A percentile compares a stretch with the other conserved stretches of the same genome.
These are phyloP conservation scores for Larimichthys crocea DNA, from an alignment of 2,113 vertebrate genomes.

Conservation along the genomic window DNA sequence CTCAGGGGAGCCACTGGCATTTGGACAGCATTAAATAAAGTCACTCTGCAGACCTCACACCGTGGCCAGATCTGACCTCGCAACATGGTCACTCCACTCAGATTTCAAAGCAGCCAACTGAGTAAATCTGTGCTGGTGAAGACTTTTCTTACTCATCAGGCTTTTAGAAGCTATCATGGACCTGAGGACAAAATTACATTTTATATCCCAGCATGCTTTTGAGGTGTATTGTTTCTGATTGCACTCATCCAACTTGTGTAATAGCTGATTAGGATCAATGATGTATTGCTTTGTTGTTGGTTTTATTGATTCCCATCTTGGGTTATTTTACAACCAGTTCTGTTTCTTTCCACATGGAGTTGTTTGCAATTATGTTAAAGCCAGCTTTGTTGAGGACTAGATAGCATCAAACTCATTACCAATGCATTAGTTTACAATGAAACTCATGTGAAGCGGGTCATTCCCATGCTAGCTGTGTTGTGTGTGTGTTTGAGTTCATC, in stretches of 20 bases:
- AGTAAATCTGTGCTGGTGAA: slow-evolving; percentile 29
- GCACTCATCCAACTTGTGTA: slow-evolving; percentile 11
- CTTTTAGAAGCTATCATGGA: not conserved
- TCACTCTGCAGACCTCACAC: slow-evolving; percentile 71
- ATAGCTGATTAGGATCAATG: slow-evolving; percentile 27
- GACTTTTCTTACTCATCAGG: not conserved
- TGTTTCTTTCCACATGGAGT: not conserved
- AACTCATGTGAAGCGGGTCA: slow-evolving; percentile 3
- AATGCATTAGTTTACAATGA: slow-evolving; percentile 23
- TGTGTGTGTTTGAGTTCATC: slow-evolving; percentile 4
- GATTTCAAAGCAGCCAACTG: slow-evolving; percentile 53
- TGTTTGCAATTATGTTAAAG: slow-evolving; percentile 22
- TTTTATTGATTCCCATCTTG: slow-evolving; percentile 21
- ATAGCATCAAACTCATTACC: slow-evolving; percentile 12
- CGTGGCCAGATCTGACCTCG: slow-evolving; percentile 47
- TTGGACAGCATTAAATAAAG: slow-evolving; percentile 72
- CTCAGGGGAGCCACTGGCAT: slow-evolving; percentile 71
- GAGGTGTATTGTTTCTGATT: not conserved
- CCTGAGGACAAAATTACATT: not conserved
- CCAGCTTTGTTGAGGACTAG: slow-evolving; percentile 8
- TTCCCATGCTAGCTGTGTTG: not conserved
- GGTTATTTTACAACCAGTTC: not conserved
- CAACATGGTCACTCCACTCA: slow-evolving; percentile 58
- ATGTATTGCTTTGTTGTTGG: slow-evolving; percentile 12
- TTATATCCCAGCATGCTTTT: slow-evolving; percentile 1